A percentile compares a stretch with the other conserved stretches of the same genome.
Conservation (phyloP, 2,113 vertebrate genomes). For the Antigone vipio region DNA sequence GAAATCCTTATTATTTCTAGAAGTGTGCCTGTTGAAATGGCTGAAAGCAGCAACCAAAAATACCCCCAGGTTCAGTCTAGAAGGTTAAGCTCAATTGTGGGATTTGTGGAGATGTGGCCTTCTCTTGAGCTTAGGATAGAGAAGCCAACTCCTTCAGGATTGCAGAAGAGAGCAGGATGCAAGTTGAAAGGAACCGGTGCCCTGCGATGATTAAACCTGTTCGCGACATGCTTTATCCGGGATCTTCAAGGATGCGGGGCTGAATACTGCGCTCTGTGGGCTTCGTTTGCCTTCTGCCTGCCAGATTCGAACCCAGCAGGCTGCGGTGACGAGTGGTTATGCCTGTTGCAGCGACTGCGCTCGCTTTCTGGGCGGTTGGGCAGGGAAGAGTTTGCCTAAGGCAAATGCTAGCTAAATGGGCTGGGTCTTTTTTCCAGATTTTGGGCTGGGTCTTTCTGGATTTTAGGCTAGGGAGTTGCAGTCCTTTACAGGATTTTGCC, state of each 20-base stretch:
- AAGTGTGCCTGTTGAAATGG: conserved; percentile 1
- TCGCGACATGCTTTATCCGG: accelerated
- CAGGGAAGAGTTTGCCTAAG: neutral
- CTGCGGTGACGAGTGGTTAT: neutral
- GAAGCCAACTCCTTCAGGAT: conserved; percentile 6
- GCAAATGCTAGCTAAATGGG: accelerated
- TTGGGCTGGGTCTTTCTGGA: neutral
- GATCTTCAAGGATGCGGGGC: neutral
- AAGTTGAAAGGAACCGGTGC: neutral
- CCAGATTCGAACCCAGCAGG: neutral
- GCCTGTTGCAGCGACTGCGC: neutral
- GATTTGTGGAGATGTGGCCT: neutral
- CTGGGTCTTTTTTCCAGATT: neutral
- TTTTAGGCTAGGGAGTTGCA: neutral
- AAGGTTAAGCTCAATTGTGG: conserved; percentile 10
- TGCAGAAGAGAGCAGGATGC: neutral
- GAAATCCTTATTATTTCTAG: neutral
- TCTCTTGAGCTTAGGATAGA: neutral
- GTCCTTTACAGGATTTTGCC: neutral
- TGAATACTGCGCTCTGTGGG: neutral
- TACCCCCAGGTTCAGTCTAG: neutral
- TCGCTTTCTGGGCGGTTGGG: accelerated
- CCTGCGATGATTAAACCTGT: accelerated
- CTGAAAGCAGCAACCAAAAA: neutral
- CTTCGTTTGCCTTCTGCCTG: conserved; percentile 1